These are phyloP conservation scores for Plebejus argus DNA, from an alignment of 2,888 invertebrate species.

Conservation along the genomic window DNA sequence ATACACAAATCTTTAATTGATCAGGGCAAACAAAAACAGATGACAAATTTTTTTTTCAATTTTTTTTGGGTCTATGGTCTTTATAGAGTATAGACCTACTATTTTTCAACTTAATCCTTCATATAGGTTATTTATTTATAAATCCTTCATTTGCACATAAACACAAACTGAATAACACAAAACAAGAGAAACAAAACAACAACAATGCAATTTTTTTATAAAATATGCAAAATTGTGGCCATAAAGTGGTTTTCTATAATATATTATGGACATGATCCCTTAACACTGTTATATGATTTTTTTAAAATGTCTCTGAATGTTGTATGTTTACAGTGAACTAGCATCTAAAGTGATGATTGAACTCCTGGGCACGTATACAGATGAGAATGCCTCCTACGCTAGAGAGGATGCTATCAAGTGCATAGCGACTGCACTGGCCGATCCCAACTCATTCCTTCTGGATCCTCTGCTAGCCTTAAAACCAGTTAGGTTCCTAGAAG, in stretches of 20 bases:
- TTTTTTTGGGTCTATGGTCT: not conserved
- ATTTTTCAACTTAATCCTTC: no score
- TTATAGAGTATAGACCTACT: no score
- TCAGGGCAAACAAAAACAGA: no score
- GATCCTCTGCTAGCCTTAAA: constrained; percentile 96
- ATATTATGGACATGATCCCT: no score
- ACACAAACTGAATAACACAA: no score
- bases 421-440: constrained; percentile 96
- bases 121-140: no score
- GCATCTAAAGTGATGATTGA: constrained; percentile 99
- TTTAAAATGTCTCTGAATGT: not conserved
- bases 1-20: not conserved
- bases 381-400: constrained; percentile 97
- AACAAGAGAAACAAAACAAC: no score
- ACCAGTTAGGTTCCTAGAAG: constrained; percentile 96
- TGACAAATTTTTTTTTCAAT: no score
- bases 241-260: no score
- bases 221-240: no score
- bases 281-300: not conserved
- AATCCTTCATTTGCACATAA: no score
- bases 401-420: constrained; percentile 98
- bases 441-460: constrained; percentile 96
- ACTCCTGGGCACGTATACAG: constrained; percentile 96
- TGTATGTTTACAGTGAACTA: constrained; percentile 84
- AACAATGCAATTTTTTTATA: no score